Conservation (phyloP, 2,888 invertebrate genomes). For the Drosophila acutilabella region DNA sequence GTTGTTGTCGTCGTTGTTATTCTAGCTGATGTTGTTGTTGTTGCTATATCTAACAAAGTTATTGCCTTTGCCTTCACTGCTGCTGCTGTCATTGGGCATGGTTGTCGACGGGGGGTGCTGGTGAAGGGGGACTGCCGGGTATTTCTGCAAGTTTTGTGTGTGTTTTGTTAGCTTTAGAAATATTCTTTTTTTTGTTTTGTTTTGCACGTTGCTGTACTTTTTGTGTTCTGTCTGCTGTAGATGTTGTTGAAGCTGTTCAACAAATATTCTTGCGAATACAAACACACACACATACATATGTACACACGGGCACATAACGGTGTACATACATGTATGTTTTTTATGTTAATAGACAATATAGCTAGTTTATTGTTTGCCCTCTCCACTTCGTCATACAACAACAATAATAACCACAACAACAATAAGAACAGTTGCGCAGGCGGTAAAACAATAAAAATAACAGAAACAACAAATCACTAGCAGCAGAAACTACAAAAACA, state of each 20-base stretch:
- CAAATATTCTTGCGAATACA: conserved; percentile 48
- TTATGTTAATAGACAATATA: conserved; percentile 79
- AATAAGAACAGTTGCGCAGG: conserved; percentile 55
- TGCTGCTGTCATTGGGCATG: conserved; percentile 64
- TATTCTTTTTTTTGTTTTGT: conserved; percentile 61
- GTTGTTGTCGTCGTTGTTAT: conserved; percentile 49
- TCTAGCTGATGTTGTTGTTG: conserved; percentile 41
- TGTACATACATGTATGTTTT: conserved; percentile 34
- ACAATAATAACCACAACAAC: conserved; percentile 46
- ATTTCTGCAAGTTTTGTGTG: conserved; percentile 79
- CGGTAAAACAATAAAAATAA: conserved; percentile 37
- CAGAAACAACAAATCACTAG: conserved; percentile 38
- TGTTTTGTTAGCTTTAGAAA: conserved; percentile 80
- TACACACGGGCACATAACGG: conserved; percentile 3
- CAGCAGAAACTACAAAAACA: conserved; percentile 43
- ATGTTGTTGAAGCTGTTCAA: conserved; percentile 42
- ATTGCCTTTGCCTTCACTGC: conserved; percentile 60
- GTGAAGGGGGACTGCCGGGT: conserved; percentile 45
- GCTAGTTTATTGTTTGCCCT: conserved; percentile 66
- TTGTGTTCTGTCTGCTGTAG: conserved; percentile 49
- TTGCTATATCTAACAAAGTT: conserved; percentile 79
- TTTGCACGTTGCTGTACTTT: conserved; percentile 74
- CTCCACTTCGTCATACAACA: conserved; percentile 38
- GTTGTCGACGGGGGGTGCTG: conserved; percentile 8
- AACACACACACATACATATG: conserved; percentile 12